Base-by-base conservation (phyloP, 2,113 vertebrate genomes). In the Fulmarus glacialis region DNA sequence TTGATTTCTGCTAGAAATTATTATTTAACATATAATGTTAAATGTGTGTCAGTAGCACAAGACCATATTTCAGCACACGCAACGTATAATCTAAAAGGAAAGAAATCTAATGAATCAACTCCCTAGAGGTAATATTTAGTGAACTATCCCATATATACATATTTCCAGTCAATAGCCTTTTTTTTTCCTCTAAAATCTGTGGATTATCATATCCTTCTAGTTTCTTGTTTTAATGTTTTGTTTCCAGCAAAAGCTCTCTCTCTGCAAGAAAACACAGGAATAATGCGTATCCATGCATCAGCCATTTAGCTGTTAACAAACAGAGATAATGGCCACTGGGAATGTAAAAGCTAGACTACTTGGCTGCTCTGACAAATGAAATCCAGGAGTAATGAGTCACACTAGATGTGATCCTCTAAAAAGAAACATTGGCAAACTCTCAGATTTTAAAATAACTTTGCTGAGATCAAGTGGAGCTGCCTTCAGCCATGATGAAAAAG, bases 361-460 rank as follows among this genome's bases (percentile, higher is more conserved):
- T 89, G 74, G 89, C 87, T 97, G 80, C 90, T 96, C 68, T 98
- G 94, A 98, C 87, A 98, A 98, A 96, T 95, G 80, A 96, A 97
- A 98, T 95, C 77, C 82, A 80, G 62, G 83, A 87, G 90, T 95
- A 98, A 97, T 97, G 97, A 97, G 81, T 97, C 96, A 97, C 70
- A 83, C 53, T 90, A 95, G 92, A 97, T 93, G 72, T 24, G 91
- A 97, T 96, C 93, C 94, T 96, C 97, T 96, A 96, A 96, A 97
- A 97, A 96, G 88, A 98, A 98, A 94, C 75, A 71, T 96, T 97
- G 96, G 86, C 87, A 98, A 97, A 96, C 71, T 95, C 93, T 89
- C 93, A 80, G 91, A 93, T 96, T 98, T 96, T 96, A 97, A 98
- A 98, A 97, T 97, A 98, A 97, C 91, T 97, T 97, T 94, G 66